Evolutionary conservation across 2,888 invertebrate species (phyloP).

Genomic region (Rotaria macrura): DNA sequence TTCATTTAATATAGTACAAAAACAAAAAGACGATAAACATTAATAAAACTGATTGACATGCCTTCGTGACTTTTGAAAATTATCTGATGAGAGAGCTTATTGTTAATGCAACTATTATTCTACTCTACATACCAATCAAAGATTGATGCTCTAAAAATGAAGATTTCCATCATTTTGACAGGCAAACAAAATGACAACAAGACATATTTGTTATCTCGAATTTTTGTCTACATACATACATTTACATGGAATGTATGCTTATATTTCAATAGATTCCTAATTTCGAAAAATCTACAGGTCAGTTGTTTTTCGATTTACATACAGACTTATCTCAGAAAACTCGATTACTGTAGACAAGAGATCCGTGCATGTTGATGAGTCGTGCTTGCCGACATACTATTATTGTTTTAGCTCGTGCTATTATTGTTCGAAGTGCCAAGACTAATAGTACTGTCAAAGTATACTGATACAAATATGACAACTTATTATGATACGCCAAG

Average conservation of each 20-base stretch:
- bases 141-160: not conserved
- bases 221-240: not conserved
- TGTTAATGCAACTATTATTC: not conserved
- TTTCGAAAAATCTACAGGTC: not conserved
- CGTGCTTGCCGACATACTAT: not conserved
- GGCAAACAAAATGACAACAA: not conserved
- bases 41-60: not conserved
- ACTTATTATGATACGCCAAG: not conserved
- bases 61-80: not conserved
- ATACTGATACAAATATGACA: not conserved
- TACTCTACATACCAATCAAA: not conserved
- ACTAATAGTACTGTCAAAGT: not conserved
- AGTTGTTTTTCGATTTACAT: not conserved
- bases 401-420: not conserved
- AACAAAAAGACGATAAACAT: not conserved
- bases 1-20: not conserved
- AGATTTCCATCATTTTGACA: not conserved
- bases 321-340: not conserved
- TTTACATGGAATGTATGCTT: not conserved
- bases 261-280: not conserved
- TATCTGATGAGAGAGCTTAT: not conserved
- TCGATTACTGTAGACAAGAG: not conserved
- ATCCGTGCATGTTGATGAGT: not conserved
- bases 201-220: not conserved
- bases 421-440: not conserved